These are phyloP conservation scores for Otis tarda DNA, from an alignment of 2,113 vertebrate species.

Conservation along the genomic window DNA sequence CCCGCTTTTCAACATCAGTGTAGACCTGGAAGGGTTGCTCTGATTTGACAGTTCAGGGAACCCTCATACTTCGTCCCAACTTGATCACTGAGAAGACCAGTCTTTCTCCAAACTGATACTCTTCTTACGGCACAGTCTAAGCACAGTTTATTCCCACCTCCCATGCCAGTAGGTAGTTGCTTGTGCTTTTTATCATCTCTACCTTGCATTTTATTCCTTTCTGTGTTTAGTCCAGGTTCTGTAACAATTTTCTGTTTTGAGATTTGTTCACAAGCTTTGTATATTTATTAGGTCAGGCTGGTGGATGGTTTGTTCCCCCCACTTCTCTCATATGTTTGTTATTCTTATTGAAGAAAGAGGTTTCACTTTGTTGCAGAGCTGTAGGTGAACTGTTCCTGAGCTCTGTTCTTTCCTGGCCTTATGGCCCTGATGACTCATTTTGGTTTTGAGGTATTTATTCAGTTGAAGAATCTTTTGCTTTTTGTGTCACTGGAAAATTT, in stretches of 20 bases:
- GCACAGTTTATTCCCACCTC: neutral
- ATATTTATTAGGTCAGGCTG: neutral
- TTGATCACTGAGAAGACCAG: neutral
- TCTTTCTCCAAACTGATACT: neutral
- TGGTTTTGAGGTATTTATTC: neutral
- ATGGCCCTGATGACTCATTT: neutral
- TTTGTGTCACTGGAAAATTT: neutral
- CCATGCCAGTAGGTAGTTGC: neutral
- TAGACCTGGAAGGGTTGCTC: neutral
- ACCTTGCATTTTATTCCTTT: neutral
- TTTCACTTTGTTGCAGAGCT: neutral
- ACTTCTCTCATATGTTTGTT: neutral
- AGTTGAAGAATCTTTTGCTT: neutral
- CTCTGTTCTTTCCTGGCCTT: neutral
- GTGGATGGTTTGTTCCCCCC: neutral
- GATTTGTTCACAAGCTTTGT: neutral
- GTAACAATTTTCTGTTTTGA: neutral
- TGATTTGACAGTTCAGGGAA: neutral
- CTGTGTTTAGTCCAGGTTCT: neutral
- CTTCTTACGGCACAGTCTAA: neutral
- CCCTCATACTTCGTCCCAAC: neutral
- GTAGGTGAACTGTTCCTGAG: neutral
- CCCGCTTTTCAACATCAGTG: accelerated
- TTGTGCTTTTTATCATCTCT: neutral
- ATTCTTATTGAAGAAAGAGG: neutral